Evolutionary conservation across 2,113 vertebrate genomes (phyloP), one percentile per base, ranked within the genome.

Genomic region (Paramormyrops kingsleyae): DNA sequence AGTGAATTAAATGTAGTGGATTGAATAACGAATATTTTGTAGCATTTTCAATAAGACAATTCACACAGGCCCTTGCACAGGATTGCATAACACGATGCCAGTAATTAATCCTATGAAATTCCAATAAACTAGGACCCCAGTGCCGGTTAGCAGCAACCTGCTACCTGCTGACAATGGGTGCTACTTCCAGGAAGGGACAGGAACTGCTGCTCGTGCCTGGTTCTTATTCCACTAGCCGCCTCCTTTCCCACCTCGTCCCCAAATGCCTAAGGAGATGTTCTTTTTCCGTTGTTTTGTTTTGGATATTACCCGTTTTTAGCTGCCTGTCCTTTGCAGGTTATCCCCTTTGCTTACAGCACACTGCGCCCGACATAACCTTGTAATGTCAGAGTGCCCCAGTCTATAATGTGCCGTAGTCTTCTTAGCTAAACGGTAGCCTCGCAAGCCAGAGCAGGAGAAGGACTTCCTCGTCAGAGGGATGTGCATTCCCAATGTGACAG

Each of bases 121-220:
- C 49, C 13, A 21, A n/a, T 44, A n/a, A 83, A 15, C 52, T 19
- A 46, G 19, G 10, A 27, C 21, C n/a, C 91, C 90, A 93, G 88
- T 97, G 97, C 94, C 95, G 85, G 96, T 98, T 94, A 94, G 96
- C 95, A 95, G 97, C 5, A 53, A 92, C 97, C 96, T 98, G 97
- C 97, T 98, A 98, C 97, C 98, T 98, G 95, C 97, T 96, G 97
- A 96, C 92, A 59, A 24, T 39, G 86, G 53, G 80, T 39, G 91
- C 96, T 93, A 99, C 93, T 95, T 59, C 95, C 91, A 46, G 52
- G 88, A 17, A 49, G 27, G 90, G 35, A 49, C 90, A 12, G 56
- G 59, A 17, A 47, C 4, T 53, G 85, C 27, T 39, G 19, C 50
- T 66, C 8, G 7, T 66, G 62, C 19, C 87, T 66, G n/a, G 62